Evolutionary conservation across 2,888 invertebrate species (phyloP).

Genomic region (Nysson spinosus): DNA sequence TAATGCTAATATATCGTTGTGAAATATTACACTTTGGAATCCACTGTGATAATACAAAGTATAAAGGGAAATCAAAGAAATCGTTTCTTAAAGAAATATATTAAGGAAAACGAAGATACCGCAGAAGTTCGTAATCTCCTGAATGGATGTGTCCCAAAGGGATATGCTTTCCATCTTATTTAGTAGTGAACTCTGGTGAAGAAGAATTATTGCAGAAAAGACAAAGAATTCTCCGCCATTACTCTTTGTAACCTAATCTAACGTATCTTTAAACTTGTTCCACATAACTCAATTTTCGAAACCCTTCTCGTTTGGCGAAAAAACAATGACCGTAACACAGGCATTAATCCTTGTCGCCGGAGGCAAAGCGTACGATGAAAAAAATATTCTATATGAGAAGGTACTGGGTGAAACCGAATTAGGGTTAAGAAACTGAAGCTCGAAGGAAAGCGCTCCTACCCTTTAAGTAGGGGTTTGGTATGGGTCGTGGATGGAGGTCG

Average conservation of each 20-base stretch:
- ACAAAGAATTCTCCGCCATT: background rate
- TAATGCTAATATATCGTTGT: no score
- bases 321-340: background rate
- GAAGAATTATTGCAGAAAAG: constrained; percentile 17
- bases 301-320: background rate
- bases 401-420: background rate
- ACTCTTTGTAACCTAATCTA: constrained; percentile 1
- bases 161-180: constrained; percentile 31
- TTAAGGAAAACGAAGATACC: constrained; percentile 4
- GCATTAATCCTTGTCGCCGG: background rate
- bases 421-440: constrained; percentile 24
- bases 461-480: background rate
- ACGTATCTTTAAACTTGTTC: constrained; percentile 5
- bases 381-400: background rate
- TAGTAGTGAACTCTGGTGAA: constrained; percentile 10
- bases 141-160: constrained; percentile 26
- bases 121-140: constrained; percentile 5
- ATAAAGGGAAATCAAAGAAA: background rate
- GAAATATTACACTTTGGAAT: no score
- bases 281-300: constrained; percentile 7
- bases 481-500: constrained; percentile 10
- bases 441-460: background rate
- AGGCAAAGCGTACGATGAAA: background rate
- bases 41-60: background rate
- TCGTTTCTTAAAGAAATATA: constrained; percentile 7